phyloP scores from a whole-genome alignment of 2,888 invertebrate species.

The Eilema sororculum region DNA sequence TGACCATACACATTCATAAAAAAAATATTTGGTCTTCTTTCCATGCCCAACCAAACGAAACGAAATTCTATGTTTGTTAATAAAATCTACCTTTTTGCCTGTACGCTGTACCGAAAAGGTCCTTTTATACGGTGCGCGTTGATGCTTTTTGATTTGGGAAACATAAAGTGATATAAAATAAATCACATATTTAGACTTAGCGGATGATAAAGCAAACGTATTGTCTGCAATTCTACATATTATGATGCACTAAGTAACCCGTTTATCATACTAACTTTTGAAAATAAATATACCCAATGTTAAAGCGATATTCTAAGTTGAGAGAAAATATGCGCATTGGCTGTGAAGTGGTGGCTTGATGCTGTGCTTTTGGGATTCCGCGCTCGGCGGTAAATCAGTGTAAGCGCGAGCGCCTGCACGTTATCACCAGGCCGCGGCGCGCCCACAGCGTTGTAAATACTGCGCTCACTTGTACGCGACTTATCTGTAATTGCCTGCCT shows the following conservation, averaged over 20 bases:
- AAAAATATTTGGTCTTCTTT: neutral
- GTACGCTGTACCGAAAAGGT: neutral
- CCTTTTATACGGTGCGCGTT: neutral
- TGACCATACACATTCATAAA: neutral
- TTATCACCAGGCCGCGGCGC: conserved; percentile 59
- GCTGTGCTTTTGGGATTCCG: conserved; percentile 34
- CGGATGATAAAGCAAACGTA: neutral
- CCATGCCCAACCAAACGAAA: neutral
- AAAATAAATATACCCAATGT: neutral
- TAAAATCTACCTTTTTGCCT: neutral
- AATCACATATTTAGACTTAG: neutral
- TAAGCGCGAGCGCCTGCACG: conserved; percentile 44
- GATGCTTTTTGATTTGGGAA: neutral
- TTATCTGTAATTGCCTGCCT: conserved; percentile 86
- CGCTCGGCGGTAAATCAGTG: conserved; percentile 38
- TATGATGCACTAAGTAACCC: neutral
- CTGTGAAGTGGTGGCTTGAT: neutral
- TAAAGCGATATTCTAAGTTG: neutral
- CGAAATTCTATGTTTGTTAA: neutral
- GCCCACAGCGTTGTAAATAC: conserved; percentile 82
- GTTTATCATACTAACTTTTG: neutral
- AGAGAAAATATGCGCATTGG: neutral
- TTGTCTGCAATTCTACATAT: too few relatives aligned
- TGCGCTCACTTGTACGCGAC: conserved; percentile 79
- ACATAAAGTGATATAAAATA: neutral